Evolutionary conservation across 2,797 vertebrate species (phyloP).

Genomic region (Xiphophorus birchmanni): DNA sequence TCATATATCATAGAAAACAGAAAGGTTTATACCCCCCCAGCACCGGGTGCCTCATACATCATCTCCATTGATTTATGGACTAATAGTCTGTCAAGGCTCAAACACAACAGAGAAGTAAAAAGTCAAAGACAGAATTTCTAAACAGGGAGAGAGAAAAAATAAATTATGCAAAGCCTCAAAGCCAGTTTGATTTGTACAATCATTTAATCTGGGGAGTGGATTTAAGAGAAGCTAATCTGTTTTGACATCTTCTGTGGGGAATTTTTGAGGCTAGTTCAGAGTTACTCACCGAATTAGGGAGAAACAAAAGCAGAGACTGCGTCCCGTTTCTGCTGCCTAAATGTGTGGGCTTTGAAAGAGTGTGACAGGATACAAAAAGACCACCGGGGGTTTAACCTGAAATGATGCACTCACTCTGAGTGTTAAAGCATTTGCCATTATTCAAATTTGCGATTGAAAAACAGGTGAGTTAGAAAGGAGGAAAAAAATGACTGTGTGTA

Average conservation of each 20-base stretch:
- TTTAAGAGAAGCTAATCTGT: constrained; percentile 68
- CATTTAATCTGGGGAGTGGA: constrained; percentile 70
- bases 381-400: constrained; percentile 31
- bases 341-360: constrained; percentile 14
- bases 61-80: constrained; percentile 75
- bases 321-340: constrained; percentile 8
- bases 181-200: constrained; percentile 74
- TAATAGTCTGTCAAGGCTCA: constrained; percentile 73
- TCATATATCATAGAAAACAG: constrained; percentile 66
- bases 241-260: constrained; percentile 68
- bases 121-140: constrained; percentile 62
- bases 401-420: constrained; percentile 14
- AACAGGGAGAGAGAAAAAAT: constrained; percentile 43
- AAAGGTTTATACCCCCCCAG: constrained; percentile 59
- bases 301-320: constrained; percentile 21
- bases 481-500: constrained; percentile 51
- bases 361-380: constrained; percentile 21
- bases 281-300: constrained; percentile 37
- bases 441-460: constrained; percentile 55
- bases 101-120: constrained; percentile 53
- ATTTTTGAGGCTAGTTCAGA: constrained; percentile 35
- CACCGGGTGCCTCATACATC: constrained; percentile 66
- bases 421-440: constrained; percentile 45
- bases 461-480: constrained; percentile 54
- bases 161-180: constrained; percentile 74